These are phyloP conservation scores for Muscicapa adusta DNA, from an alignment of 2,113 vertebrate genomes.

Conservation along the genomic window DNA sequence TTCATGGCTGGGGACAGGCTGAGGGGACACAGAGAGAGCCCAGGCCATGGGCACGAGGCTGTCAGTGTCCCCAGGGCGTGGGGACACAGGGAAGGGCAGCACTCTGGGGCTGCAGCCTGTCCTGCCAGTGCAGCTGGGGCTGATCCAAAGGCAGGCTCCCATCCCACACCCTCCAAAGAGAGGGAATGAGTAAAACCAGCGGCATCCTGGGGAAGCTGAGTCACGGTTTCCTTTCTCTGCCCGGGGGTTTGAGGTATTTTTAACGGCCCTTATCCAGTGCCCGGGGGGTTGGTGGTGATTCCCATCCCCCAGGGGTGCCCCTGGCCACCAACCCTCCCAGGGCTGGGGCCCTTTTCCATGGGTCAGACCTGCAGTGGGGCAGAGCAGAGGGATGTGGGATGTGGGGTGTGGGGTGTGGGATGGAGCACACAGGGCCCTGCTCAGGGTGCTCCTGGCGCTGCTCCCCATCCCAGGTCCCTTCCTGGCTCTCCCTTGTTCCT, in stretches of 20 bases:
- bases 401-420: too few species aligned
- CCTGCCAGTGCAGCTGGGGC: neutral
- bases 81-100: neutral
- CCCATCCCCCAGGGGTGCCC: accelerated
- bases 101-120: neutral
- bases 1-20: accelerated
- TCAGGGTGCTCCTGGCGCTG: accelerated
- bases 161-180: neutral
- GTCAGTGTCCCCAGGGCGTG: too few species aligned
- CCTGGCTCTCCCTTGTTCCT: accelerated
- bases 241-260: neutral
- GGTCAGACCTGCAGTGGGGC: neutral
- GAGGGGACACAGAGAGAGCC: neutral
- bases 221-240: neutral
- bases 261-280: neutral
- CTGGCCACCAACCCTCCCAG: neutral
- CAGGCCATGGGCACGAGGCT: neutral
- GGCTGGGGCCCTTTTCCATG: neutral
- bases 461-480: accelerated
- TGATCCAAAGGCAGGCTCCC: neutral
- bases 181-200: neutral
- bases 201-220: conserved; percentile 21
- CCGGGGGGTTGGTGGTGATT: neutral
- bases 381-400: too few species aligned
- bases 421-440: neutral